Conservation (phyloP, 2,797 vertebrate genomes). For the Pachyuromys duprasi region DNA sequence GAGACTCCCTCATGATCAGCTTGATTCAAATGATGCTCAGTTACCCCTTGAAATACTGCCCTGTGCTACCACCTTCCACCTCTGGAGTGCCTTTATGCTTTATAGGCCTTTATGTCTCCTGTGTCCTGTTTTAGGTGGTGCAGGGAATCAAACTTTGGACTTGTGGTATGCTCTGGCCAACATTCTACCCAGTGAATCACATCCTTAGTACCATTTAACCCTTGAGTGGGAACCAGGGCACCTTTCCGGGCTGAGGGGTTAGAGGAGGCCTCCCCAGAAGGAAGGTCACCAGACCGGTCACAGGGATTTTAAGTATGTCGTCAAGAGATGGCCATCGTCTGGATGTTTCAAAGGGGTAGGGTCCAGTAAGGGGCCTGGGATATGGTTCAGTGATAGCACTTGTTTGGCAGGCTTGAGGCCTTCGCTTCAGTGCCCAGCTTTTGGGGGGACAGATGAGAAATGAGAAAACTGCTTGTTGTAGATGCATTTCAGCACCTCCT, state of each 20-base stretch:
- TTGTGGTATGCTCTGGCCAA: neutral
- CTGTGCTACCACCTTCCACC: too few relatives aligned
- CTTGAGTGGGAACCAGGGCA: neutral
- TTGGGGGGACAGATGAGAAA: neutral
- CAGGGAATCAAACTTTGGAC: neutral
- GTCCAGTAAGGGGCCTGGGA: neutral
- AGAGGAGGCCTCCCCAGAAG: neutral
- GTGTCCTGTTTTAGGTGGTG: neutral
- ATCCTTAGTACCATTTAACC: neutral
- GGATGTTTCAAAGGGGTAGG: neutral
- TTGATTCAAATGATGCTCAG: slow-evolving; percentile 3
- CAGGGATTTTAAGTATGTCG: neutral
- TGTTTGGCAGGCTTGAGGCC: neutral
- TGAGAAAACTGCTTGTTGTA: neutral
- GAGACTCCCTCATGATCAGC: slow-evolving; percentile 5
- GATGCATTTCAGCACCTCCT: neutral
- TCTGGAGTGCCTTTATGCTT: neutral
- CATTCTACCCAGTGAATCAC: neutral
- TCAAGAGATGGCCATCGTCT: neutral
- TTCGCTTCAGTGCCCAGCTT: neutral
- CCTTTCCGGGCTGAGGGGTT: slow-evolving; percentile 1
- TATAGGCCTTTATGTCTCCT: neutral
- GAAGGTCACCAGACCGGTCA: neutral
- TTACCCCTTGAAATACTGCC: neutral
- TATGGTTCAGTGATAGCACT: neutral